Evolutionary conservation across 2,888 invertebrate genomes (phyloP).

Genomic region (Himalopsyche japonica): DNA sequence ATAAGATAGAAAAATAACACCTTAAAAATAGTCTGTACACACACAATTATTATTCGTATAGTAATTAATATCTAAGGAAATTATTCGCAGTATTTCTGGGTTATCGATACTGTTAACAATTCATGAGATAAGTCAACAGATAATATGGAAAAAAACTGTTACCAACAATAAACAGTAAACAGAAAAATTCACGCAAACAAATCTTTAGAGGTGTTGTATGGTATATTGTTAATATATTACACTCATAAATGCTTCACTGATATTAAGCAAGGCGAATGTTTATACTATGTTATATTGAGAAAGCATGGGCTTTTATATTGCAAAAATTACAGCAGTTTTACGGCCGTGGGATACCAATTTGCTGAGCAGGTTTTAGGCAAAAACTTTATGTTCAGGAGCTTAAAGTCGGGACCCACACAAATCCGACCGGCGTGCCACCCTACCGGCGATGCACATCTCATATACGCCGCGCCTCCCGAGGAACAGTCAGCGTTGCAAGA

Average conservation of each 20-base stretch:
- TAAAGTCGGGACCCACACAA: neutral
- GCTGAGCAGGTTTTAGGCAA: neutral
- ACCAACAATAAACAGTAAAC: too few species aligned
- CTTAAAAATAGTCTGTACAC: too few species aligned
- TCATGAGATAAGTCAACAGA: too few species aligned
- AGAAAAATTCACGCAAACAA: too few species aligned
- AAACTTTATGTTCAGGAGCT: neutral
- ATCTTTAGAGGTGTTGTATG: too few species aligned
- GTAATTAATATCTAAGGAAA: too few species aligned
- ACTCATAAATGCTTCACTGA: neutral
- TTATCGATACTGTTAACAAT: too few species aligned
- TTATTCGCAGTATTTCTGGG: too few species aligned
- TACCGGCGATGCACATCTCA: neutral
- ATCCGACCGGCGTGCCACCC: neutral
- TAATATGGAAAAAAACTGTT: too few species aligned
- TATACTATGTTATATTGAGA: neutral
- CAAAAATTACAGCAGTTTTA: constrained; percentile 5
- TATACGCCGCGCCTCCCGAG: neutral
- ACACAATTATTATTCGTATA: too few species aligned
- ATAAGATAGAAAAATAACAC: too few species aligned
- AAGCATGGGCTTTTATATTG: neutral
- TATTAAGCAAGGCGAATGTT: neutral
- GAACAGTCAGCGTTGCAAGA: neutral
- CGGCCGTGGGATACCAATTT: neutral
- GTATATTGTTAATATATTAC: neutral